These are phyloP conservation scores for Caerostris extrusa DNA, from an alignment of 1,140 invertebrate genomes.

Conservation along the genomic window DNA sequence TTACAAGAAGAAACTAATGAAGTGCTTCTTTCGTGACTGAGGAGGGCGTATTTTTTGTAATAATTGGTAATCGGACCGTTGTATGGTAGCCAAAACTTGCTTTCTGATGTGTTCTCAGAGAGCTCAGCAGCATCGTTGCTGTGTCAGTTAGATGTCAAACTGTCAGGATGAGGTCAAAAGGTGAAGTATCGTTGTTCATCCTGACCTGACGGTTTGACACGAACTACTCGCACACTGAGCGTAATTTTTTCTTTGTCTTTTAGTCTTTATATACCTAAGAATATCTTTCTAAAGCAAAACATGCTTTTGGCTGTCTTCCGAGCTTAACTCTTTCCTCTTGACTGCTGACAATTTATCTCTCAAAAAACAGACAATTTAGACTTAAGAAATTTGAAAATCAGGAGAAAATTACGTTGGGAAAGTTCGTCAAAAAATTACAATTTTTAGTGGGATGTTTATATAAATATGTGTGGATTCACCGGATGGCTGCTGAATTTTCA, in stretches of 20 bases:
- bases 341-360: conserved; percentile 14
- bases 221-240: conserved; percentile 1
- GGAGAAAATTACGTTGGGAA: no score
- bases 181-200: conserved; percentile 27
- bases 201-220: conserved; percentile 19
- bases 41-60: conserved; percentile 22
- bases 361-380: not conserved
- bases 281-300: conserved; percentile 36
- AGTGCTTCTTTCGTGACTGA: conserved; percentile 17
- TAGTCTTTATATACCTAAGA: conserved; percentile 26
- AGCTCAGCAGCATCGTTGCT: conserved; percentile 13
- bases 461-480: no score
- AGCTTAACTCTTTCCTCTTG: conserved; percentile 13
- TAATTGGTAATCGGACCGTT: conserved; percentile 15
- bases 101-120: conserved; percentile 13
- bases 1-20: conserved; percentile 28
- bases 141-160: conserved; percentile 38
- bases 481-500: no score
- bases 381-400: not conserved
- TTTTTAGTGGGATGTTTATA: no score
- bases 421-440: no score
- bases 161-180: conserved; percentile 20
- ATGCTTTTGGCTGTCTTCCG: conserved; percentile 26
- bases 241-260: not conserved
- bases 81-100: conserved; percentile 17